Percentiles rank a stretch among this genome's conserved stretches.
phyloP scores from a whole-genome alignment of 2,888 invertebrate genomes.

The Ceriagrion tenellum region DNA sequence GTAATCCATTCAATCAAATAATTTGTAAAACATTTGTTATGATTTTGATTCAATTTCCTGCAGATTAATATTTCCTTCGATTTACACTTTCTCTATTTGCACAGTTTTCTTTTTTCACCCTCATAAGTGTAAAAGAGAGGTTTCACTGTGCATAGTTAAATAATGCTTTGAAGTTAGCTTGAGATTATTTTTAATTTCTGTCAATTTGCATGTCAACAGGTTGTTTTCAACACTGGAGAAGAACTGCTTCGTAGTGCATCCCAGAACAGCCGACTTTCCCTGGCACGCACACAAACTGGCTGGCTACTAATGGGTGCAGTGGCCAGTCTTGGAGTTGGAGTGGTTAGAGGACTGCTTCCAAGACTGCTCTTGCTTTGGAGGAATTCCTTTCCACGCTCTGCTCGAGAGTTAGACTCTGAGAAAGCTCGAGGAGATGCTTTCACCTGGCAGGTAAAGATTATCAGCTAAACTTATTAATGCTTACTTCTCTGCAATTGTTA shows the following conservation, averaged over 20 bases:
- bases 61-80: too few relatives aligned
- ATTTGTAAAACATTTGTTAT: too few relatives aligned
- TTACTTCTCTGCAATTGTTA: slow-evolving; percentile 91
- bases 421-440: slow-evolving; percentile 97
- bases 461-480: slow-evolving; percentile 92
- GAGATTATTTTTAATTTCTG: too few relatives aligned
- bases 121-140: too few relatives aligned
- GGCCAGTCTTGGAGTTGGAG: slow-evolving; percentile 96
- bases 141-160: too few relatives aligned
- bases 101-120: too few relatives aligned
- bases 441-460: slow-evolving; percentile 98
- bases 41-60: too few relatives aligned
- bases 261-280: slow-evolving; percentile 96
- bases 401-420: slow-evolving; percentile 98
- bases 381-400: slow-evolving; percentile 97
- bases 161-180: too few relatives aligned
- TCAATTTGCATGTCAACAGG: slow-evolving; percentile 75
- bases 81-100: too few relatives aligned
- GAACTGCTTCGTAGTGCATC: slow-evolving; percentile 97
- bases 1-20: too few relatives aligned
- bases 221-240: slow-evolving; percentile 97
- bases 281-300: slow-evolving; percentile 97
- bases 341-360: slow-evolving; percentile 94
- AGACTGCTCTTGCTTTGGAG: slow-evolving; percentile 97
- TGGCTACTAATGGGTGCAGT: slow-evolving; percentile 98